These are phyloP conservation scores for Ernsta delagoae DNA, from an alignment of 2,888 invertebrate species.

Conservation along the genomic window DNA sequence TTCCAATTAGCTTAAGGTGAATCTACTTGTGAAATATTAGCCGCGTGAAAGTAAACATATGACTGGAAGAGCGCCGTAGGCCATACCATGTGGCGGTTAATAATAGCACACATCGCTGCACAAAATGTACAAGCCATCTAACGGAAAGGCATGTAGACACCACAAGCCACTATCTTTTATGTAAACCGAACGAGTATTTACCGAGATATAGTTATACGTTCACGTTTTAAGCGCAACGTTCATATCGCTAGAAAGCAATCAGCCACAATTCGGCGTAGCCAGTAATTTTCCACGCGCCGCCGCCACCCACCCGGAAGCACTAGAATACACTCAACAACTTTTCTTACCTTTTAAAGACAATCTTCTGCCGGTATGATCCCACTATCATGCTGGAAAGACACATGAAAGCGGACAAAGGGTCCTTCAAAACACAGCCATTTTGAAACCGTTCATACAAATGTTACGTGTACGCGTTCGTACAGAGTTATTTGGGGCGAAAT, in stretches of 20 bases:
- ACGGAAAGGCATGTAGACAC: conserved; percentile 10
- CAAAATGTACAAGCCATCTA: conserved; percentile 7
- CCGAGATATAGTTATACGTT: conserved; percentile 73
- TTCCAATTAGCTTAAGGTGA: conserved; percentile 28
- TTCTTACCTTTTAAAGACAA: conserved; percentile 87
- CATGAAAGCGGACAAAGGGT: conserved; percentile 87
- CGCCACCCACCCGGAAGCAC: conserved; percentile 50
- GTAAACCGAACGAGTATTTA: conserved; percentile 31
- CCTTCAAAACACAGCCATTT: conserved; percentile 91
- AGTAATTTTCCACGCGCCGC: conserved; percentile 67
- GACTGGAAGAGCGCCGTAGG: conserved; percentile 5
- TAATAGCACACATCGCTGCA: conserved; percentile 16
- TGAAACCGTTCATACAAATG: conserved; percentile 84
- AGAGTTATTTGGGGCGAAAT: conserved; percentile 60
- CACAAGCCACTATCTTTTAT: conserved; percentile 28
- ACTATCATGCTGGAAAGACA: conserved; percentile 88
- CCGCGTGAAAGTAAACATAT: conserved; percentile 34
- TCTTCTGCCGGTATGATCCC: conserved; percentile 86
- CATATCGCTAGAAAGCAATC: conserved; percentile 78
- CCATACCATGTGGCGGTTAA: conserved; percentile 16
- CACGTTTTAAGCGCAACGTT: conserved; percentile 75
- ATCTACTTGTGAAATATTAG: conserved; percentile 21
- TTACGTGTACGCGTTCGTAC: conserved; percentile 76
- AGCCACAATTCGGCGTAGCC: conserved; percentile 69
- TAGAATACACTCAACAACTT: conserved; percentile 57